Base-by-base conservation (phyloP, 2,797 vertebrate species). In the Decapterus maruadsi region DNA sequence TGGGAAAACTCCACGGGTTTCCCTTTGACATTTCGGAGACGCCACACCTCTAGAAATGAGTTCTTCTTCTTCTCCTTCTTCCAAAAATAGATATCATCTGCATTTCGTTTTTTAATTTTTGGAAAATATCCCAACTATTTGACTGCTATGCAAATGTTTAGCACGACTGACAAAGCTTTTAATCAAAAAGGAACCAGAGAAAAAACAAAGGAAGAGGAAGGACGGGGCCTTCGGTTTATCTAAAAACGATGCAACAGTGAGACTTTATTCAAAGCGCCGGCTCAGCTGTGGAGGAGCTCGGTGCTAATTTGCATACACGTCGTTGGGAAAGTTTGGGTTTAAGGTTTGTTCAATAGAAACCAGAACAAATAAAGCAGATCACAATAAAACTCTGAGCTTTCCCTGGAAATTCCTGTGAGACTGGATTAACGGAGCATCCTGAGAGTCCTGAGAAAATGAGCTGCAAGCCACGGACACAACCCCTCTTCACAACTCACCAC, bases 251-350 rank as follows among this genome's bases (percentile, higher is more conserved):
- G 72, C 72, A 72, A 6, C 63, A 22, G 69, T 3, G 50, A 29
- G 45, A n/a, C 55, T 70, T 56, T 75, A 87, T 75, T 89, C 83
- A 89, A 89, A 89, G 60, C 75, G 13, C 40, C 0, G 31, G 63
- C 38, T 31, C 29, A 59, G 58, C 0, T 19, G 29, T 19, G 59
- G 16, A 58, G 58, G 61, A 70, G 51, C 63, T 34, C 36, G 46
- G 48, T 8, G n/a, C 45, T n/a, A 48, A 81, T 94, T 94, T 94
- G 90, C 91, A 92, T 93, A 76, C 86, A 89, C 84, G 77, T 87
- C 81, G 88, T 92, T 93, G 87, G 82, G 68, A 66, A 76, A 75
- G 46, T 77, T 68, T 75, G 68, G 38, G 9, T 48, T 38, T 22
- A 89, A 89, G 83, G 88, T 91, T 85, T 43, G 70, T 72, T 40